Conservation (phyloP, 1,140 invertebrate species). For the Dinoponera quadriceps region DNA sequence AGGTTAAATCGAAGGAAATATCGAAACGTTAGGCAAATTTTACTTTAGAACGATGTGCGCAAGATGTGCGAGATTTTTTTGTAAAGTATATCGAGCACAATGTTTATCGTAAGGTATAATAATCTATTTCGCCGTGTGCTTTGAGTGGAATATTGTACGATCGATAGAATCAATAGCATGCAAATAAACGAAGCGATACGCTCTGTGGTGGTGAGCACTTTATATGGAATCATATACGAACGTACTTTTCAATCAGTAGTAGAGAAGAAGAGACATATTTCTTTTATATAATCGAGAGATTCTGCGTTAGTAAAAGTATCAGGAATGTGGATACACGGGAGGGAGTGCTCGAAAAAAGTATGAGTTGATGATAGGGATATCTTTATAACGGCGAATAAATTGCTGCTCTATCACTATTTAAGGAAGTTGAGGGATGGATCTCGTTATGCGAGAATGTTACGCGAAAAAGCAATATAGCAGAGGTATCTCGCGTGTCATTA, state of each 20-base stretch:
- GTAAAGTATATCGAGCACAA: not conserved
- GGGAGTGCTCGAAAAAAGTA: not conserved
- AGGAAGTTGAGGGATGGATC: not conserved
- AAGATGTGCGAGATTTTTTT: constrained; percentile 6
- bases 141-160: constrained; percentile 17
- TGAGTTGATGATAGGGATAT: constrained; percentile 13
- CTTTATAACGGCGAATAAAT: not conserved
- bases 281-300: constrained; percentile 8
- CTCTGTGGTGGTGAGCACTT: not conserved
- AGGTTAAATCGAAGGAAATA: not conserved
- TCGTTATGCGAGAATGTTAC: not conserved
- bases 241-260: constrained; percentile 28
- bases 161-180: constrained; percentile 8
- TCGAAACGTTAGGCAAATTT: not conserved
- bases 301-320: not conserved
- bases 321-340: not conserved
- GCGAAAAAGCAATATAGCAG: constrained; percentile 27
- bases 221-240: not conserved
- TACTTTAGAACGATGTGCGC: not conserved
- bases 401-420: not conserved
- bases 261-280: not conserved
- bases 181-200: constrained; percentile 23
- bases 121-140: constrained; percentile 19
- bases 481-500: constrained; percentile 13
- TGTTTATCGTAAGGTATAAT: constrained; percentile 1